phyloP scores from a whole-genome alignment of 2,113 vertebrate genomes.

The Accipiter virgatus region DNA sequence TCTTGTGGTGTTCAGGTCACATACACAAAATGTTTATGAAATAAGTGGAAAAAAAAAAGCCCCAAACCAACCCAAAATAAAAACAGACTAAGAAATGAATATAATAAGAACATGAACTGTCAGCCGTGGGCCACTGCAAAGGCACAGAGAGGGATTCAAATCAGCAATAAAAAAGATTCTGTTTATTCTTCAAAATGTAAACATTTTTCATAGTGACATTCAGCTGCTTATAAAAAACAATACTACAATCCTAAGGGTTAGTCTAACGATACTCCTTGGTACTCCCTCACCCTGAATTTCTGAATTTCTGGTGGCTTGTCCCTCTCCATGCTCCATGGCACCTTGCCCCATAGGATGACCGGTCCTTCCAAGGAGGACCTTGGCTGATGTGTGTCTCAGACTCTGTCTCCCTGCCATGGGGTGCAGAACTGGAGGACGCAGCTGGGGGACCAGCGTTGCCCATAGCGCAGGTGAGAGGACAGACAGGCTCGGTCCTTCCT shows the following conservation, averaged over 20 bases:
- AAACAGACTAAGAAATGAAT: neutral
- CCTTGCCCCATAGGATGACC: neutral
- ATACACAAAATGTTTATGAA: neutral
- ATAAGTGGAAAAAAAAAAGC: neutral
- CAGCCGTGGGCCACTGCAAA: neutral
- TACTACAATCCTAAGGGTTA: neutral
- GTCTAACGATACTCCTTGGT: neutral
- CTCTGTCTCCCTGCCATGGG: neutral
- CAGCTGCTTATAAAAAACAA: neutral
- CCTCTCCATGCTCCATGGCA: neutral
- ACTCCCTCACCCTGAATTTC: neutral
- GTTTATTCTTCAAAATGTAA: neutral
- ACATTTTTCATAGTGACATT: neutral
- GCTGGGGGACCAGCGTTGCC: fast-evolving
- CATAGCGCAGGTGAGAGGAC: neutral
- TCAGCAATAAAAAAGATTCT: neutral
- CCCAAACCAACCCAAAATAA: neutral
- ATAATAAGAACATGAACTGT: neutral
- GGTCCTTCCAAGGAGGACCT: neutral
- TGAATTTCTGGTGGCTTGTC: neutral
- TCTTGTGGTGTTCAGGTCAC: neutral
- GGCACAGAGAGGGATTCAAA: neutral
- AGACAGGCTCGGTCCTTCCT: neutral
- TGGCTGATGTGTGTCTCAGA: neutral
- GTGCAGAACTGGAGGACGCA: neutral